Evolutionary conservation across 2,888 invertebrate genomes (phyloP), one percentile per base, ranked within the genome.

Genomic region (Pseudeuparius sepicola): DNA sequence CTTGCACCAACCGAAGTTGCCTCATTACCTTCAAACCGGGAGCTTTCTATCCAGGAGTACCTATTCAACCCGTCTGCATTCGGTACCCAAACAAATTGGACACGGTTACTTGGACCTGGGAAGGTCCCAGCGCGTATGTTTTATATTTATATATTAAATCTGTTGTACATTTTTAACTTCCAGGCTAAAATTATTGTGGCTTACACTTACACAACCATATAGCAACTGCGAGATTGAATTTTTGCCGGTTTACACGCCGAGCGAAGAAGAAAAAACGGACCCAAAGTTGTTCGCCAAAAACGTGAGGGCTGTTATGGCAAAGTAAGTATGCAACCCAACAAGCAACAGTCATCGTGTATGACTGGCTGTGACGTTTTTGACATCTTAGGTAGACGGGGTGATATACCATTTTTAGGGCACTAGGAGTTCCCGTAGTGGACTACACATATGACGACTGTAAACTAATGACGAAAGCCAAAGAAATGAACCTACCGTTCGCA

Each of bases 71-170:
- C 0, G 90, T 96, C 9, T 78, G 88, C 53, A 78, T 96, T 40
- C 72, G 84, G 35, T 96, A 93, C 60, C 89, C 87, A 0, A 93
- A 93, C 55, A 80, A 83, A 47, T 67, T 81, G 52, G 89, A 90
- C 54, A 85, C 87, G 0, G 84, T 87, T 43, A 88, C 89, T 0
- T 90, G 89, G 89, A 89, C 89, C 0, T 93, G 88, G 92, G 89
- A 87, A 57, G 93, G 93, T 17, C 90, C 92, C 30, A 85, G 86
- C 60, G 85, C 86, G 88, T 90, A 68, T 79, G 86, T 79, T 31
- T 6, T 7, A 6, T 46, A 7, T 20, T 20, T 20, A 7, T n/a
- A 20, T 20, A 7, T 20, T 7, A 20, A 20, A 20, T 7, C n/a
- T 20, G n/a, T 7, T 20, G n/a, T 20, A 20, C n/a, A 7, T 20